Percentiles rank a stretch among this genome's conserved stretches.
These are phyloP conservation scores for Drosophila quasianomalipes DNA, from an alignment of 2,888 invertebrate species.

Conservation along the genomic window DNA sequence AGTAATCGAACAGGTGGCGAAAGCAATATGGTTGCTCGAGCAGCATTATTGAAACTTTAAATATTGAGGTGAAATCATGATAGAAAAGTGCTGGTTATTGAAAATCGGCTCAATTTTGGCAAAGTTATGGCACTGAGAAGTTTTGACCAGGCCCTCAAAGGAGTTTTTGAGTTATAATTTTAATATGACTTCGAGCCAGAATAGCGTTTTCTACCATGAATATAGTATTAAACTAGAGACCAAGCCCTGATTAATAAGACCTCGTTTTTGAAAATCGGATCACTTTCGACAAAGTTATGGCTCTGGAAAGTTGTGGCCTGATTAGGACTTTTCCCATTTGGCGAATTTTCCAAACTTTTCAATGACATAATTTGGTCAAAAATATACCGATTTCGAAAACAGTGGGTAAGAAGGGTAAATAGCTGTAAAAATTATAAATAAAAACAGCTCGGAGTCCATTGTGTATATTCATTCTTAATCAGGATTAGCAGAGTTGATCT, in stretches of 20 bases:
- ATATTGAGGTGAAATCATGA: background rate
- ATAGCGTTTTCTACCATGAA: background rate
- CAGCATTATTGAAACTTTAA: background rate
- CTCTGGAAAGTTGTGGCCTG: background rate
- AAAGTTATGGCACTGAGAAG: fast-evolving
- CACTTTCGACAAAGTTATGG: no score
- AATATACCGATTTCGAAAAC: no score
- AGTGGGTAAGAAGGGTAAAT: no score
- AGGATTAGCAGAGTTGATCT: no score
- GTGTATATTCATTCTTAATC: no score
- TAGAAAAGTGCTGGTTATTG: background rate
- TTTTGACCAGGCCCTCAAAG: fast-evolving
- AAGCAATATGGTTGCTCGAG: background rate
- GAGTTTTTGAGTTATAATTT: background rate
- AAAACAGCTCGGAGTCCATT: no score
- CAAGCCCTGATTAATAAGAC: background rate
- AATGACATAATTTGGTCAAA: no score
- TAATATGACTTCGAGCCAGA: background rate
- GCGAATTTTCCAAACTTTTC: background rate
- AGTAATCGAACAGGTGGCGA: conserved; percentile 30
- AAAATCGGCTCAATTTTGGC: fast-evolving
- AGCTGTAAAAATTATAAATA: no score
- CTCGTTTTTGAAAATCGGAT: background rate
- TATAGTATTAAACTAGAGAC: background rate
- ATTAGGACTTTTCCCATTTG: background rate